Percentiles rank a stretch among this genome's conserved stretches.
phyloP scores from a whole-genome alignment of 2,797 vertebrate species.

The Pangasius djambal region DNA sequence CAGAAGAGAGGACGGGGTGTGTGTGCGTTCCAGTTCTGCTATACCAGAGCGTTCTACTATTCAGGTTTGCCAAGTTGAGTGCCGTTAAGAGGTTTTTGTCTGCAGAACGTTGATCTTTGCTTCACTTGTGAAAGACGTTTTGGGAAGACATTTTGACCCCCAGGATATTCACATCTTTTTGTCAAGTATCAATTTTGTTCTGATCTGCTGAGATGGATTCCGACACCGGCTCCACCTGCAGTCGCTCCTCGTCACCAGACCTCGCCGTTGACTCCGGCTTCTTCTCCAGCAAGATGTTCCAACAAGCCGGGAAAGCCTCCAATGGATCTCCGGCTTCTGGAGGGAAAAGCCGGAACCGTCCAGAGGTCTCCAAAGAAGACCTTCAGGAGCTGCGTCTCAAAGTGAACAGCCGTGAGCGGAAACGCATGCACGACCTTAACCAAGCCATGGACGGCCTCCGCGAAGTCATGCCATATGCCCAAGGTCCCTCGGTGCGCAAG shows the following conservation, averaged over 20 bases:
- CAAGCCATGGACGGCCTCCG: conserved; percentile 84
- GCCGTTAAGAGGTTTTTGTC: background rate
- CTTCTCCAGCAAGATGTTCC: conserved; percentile 79
- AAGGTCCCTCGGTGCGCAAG: conserved; percentile 83
- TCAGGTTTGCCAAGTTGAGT: background rate
- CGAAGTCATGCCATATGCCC: conserved; percentile 85
- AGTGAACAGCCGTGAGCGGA: conserved; percentile 84
- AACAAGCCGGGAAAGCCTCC: conserved; percentile 61
- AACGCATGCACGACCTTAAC: conserved; percentile 85
- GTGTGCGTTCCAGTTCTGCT: conserved; percentile 4
- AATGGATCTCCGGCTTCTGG: conserved; percentile 4
- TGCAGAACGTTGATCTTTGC: background rate
- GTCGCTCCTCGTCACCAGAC: conserved; percentile 81
- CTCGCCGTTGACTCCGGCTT: conserved; percentile 74
- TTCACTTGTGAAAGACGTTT: background rate
- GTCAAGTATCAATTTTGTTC: background rate
- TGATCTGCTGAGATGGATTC: conserved; percentile 75
- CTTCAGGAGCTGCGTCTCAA: conserved; percentile 80
- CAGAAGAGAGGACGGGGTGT: conserved; percentile 38
- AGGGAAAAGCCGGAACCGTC: conserved; percentile 60
- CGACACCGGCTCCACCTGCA: conserved; percentile 76
- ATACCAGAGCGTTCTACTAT: background rate
- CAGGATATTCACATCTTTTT: background rate
- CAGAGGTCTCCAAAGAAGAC: conserved; percentile 68
- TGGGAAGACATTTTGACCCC: background rate